A percentile compares a stretch with the other conserved stretches of the same genome.
Evolutionary conservation across 1,140 invertebrate species (phyloP).

Genomic region (Psilanteris sp.): DNA sequence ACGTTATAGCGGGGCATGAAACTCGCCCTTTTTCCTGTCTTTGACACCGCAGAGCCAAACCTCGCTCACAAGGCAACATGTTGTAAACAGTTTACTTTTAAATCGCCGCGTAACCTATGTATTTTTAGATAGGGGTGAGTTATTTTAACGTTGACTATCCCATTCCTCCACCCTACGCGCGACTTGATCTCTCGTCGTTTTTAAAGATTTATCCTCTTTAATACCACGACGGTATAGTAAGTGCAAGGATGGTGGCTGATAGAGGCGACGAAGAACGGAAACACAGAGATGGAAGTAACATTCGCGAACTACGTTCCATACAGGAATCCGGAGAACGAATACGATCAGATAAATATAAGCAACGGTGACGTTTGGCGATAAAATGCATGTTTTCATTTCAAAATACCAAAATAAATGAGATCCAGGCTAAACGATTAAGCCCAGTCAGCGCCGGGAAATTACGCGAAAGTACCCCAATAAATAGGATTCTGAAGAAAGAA

Average conservation of each 20-base stretch:
- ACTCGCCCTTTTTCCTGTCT: constrained; percentile 64
- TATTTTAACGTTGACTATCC: constrained; percentile 65
- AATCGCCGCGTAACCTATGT: constrained; percentile 74
- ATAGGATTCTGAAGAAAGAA: constrained; percentile 36
- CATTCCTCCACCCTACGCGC: constrained; percentile 35
- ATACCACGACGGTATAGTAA: constrained; percentile 57
- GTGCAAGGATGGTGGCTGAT: constrained; percentile 28
- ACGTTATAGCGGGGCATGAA: constrained; percentile 59
- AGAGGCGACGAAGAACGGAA: constrained; percentile 32
- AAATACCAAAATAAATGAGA: constrained; percentile 57
- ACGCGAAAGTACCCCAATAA: constrained; percentile 33
- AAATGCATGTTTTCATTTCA: constrained; percentile 55
- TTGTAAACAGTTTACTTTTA: constrained; percentile 77
- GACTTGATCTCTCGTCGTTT: constrained; percentile 69
- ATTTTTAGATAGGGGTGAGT: constrained; percentile 78
- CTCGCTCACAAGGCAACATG: constrained; percentile 47
- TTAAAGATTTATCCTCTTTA: constrained; percentile 76
- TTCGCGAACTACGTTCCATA: constrained; percentile 39
- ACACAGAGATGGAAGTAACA: constrained; percentile 44
- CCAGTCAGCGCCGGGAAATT: constrained; percentile 35
- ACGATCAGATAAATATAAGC: constrained; percentile 64
- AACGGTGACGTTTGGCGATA: constrained; percentile 49
- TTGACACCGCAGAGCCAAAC: constrained; percentile 46
- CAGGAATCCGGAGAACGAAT: constrained; percentile 37
- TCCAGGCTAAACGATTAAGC: constrained; percentile 31